phyloP scores from a whole-genome alignment of 1,140 invertebrate species.

The Drosophila repleta region DNA sequence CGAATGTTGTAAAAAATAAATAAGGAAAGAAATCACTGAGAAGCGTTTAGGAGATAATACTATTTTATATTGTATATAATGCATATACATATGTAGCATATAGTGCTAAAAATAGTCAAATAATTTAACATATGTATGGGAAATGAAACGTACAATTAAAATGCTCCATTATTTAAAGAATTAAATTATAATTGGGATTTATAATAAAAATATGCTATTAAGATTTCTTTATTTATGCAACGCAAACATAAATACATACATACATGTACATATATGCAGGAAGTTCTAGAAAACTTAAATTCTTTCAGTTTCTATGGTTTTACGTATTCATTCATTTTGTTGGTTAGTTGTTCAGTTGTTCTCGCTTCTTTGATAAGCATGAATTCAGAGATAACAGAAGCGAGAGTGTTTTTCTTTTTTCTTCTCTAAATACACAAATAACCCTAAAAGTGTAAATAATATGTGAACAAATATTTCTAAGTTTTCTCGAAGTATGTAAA shows the following conservation, averaged over 20 bases:
- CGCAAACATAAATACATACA: neutral
- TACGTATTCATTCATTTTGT: neutral
- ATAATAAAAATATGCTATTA: neutral
- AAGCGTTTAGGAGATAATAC: neutral
- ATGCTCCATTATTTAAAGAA: no score
- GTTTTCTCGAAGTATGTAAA: conserved; percentile 9
- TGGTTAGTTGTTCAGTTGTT: conserved; percentile 16
- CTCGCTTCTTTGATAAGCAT: conserved; percentile 35
- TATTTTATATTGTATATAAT: neutral
- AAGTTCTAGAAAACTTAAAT: neutral
- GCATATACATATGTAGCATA: no score
- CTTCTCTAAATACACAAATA: neutral
- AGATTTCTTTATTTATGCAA: no score
- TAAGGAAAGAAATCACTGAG: neutral
- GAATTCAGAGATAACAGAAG: conserved; percentile 28
- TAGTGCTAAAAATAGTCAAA: neutral
- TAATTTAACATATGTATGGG: no score
- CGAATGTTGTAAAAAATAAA: no score
- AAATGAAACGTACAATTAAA: neutral
- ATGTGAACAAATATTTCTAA: neutral
- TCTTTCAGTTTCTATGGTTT: conserved; percentile 17
- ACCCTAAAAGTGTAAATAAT: neutral
- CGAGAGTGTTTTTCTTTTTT: conserved; percentile 17
- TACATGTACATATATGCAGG: neutral
- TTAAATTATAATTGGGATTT: neutral